Conservation (phyloP, 2,888 invertebrate species). For the Nemurella pictetii region DNA sequence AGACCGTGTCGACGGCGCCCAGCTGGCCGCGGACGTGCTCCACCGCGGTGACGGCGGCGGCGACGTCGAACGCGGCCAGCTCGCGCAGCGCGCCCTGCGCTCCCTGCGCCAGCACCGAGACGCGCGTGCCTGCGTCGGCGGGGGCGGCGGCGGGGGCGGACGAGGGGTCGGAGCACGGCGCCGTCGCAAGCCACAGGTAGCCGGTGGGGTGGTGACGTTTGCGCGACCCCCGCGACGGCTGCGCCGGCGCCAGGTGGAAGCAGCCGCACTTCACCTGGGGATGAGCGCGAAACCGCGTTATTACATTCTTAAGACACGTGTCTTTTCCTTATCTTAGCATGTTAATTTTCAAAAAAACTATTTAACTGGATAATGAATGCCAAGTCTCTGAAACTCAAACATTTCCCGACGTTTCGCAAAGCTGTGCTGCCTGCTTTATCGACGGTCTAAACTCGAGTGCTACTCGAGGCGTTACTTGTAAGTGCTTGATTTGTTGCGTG, state of each 20-base stretch:
- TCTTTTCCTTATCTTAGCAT: too few relatives aligned
- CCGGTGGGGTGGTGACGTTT: constrained; percentile 72
- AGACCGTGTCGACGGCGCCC: constrained; percentile 71
- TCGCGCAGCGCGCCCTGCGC: constrained; percentile 73
- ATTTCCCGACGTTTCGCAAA: too few relatives aligned
- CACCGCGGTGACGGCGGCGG: constrained; percentile 80
- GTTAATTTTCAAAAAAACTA: too few relatives aligned
- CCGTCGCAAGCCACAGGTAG: constrained; percentile 89
- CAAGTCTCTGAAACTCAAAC: too few relatives aligned
- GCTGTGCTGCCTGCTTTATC: too few relatives aligned
- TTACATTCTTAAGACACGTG: background rate
- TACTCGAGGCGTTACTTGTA: too few relatives aligned
- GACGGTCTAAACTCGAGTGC: too few relatives aligned
- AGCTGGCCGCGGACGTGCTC: constrained; percentile 71
- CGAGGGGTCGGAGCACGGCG: constrained; percentile 45
- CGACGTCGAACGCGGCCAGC: constrained; percentile 75
- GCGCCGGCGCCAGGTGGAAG: constrained; percentile 70
- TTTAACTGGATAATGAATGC: too few relatives aligned
- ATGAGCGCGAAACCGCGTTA: background rate
- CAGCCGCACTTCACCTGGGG: constrained; percentile 85
- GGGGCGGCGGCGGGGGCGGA: background rate
- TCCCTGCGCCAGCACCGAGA: constrained; percentile 75
- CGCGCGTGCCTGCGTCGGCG: constrained; percentile 63
- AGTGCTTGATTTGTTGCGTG: too few relatives aligned
- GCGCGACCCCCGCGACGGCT: constrained; percentile 54